Conservation (phyloP, 2,888 invertebrate genomes). For the Autographa gamma region DNA sequence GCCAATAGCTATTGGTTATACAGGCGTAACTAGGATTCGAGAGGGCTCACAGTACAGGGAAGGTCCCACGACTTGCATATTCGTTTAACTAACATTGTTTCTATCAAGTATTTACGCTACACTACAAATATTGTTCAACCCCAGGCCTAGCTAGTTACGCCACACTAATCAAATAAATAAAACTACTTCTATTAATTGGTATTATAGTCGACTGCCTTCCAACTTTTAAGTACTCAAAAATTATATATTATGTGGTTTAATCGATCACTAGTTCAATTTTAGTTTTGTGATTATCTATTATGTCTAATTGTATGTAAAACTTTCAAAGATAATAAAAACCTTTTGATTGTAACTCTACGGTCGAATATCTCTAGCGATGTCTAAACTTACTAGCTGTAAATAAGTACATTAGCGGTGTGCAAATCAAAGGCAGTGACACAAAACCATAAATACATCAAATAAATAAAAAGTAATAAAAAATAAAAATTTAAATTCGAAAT, state of each 20-base stretch:
- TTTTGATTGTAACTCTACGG: background rate
- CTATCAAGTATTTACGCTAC: background rate
- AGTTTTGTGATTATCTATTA: background rate
- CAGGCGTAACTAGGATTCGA: constrained; percentile 20
- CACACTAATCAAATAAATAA: constrained; percentile 42
- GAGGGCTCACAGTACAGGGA: background rate
- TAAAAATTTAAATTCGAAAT: constrained; percentile 79
- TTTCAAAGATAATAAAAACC: background rate
- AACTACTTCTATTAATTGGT: constrained; percentile 41
- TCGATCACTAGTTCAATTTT: background rate
- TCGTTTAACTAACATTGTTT: background rate
- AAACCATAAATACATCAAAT: constrained; percentile 57
- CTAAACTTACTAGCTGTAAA: constrained; percentile 5
- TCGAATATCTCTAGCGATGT: background rate
- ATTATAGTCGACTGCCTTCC: constrained; percentile 45
- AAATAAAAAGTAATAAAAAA: constrained; percentile 62
- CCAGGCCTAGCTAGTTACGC: constrained; percentile 39
- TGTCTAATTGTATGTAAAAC: background rate
- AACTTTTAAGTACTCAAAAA: constrained; percentile 48
- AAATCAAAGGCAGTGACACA: constrained; percentile 66
- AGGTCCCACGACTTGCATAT: background rate
- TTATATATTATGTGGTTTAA: constrained; percentile 4
- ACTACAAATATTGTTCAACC: background rate
- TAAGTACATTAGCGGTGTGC: constrained; percentile 58
- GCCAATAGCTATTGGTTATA: constrained; percentile 21